Percentiles rank a stretch among this genome's conserved stretches.
Conservation (phyloP, 2,888 invertebrate species). For the Sicus ferrugineus region DNA sequence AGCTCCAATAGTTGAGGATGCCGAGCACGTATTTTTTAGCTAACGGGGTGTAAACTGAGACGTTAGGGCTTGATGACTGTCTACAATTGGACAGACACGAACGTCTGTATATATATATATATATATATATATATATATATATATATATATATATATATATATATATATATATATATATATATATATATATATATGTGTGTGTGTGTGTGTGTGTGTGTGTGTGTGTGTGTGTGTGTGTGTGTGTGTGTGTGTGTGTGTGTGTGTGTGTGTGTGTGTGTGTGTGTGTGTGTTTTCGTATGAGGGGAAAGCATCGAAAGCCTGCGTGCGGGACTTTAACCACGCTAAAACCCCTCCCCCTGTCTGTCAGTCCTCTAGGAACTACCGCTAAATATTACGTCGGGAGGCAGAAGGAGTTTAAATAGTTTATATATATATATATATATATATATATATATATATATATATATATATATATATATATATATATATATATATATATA, state of each 20-base stretch:
- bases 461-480: conserved; percentile 26
- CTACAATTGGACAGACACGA: no score
- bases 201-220: neutral
- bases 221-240: neutral
- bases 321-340: no score
- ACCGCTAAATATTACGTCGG: no score
- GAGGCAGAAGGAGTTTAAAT: neutral
- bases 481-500: conserved; percentile 18
- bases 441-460: conserved; percentile 24
- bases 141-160: neutral
- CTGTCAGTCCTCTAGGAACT: no score
- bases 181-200: neutral
- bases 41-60: no score
- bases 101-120: neutral
- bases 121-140: neutral
- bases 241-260: neutral
- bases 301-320: no score
- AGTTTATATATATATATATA: conserved; percentile 9
- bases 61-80: no score
- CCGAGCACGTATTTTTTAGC: no score
- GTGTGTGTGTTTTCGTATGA: no score
- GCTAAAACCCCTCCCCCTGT: no score
- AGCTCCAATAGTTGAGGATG: no score
- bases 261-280: neutral
- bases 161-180: neutral